These are phyloP conservation scores for Cassiopea xamachana DNA, from an alignment of 30 jellyfish, hydroid and myxozoan genomes.

Conservation along the genomic window DNA sequence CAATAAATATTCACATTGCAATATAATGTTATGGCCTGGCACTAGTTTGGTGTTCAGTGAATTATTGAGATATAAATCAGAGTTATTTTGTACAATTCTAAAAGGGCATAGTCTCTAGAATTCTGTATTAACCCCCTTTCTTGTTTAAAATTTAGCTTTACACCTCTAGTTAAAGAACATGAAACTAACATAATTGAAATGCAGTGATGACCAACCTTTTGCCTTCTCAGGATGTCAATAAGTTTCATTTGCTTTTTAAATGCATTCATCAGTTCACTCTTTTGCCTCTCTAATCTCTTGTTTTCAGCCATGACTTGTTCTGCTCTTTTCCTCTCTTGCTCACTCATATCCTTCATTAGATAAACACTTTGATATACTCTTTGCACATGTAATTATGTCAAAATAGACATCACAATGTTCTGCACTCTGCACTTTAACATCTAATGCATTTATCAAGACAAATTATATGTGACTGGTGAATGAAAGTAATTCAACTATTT, in stretches of 20 bases:
- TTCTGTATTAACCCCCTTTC: no score
- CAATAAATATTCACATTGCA: no score
- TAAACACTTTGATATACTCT: not conserved
- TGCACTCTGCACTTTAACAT: not conserved
- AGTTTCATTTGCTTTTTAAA: slow-evolving; percentile 94
- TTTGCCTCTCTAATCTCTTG: slow-evolving; percentile 84
- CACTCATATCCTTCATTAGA: slow-evolving; percentile 65
- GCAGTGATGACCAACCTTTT: slow-evolving; percentile 58
- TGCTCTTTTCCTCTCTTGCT: slow-evolving; percentile 79
- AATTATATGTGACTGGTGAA: not conserved
- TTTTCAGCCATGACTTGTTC: slow-evolving; percentile 81
- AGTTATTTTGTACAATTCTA: no score
- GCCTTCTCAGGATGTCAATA: slow-evolving; percentile 90
- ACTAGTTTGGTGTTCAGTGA: no score
- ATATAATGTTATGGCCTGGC: no score
- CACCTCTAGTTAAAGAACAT: no score
- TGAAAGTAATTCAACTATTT: not conserved
- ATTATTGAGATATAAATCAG: no score
- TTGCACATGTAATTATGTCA: no score
- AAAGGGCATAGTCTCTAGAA: no score
- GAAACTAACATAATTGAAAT: not conserved
- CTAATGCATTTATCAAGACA: not conserved
- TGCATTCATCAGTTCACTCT: slow-evolving; percentile 88
- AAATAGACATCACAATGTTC: no score
- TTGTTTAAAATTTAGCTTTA: no score